Base-by-base conservation (phyloP, 2,797 vertebrate genomes). In the Columba guinea region DNA sequence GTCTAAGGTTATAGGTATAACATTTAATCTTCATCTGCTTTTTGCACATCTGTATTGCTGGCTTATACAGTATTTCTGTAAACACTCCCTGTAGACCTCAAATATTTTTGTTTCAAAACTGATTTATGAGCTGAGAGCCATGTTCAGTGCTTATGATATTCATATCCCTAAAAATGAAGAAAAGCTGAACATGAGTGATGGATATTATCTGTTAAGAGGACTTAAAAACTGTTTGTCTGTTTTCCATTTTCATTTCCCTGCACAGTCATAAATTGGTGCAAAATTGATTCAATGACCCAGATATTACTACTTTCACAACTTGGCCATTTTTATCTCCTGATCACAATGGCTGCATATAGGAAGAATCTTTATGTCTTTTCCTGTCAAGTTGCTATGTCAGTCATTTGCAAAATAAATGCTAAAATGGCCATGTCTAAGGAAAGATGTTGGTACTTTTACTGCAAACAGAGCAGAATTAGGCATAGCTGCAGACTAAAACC, bases 21-120 rank as follows among this genome's bases (percentile, higher is more conserved):
- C 13, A 48, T 84, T 91, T 82, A 65, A 92, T 92, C 74, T 93
- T 64, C 41, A 84, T 70, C 53, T 93, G 17, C 16, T 79, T 89
- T 80, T 62, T 81, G 70, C 34, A 91, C 62, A 71, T 78, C 51
- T 90, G 55, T 81, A 51, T 90, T 88, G 78, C 82, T 90, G 77
- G 52, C 74, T 87, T 71, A 85, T 67, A 79, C 10, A 94, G 49
- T 32, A 92, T 63, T 60, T 85, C 60, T 87, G 51, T 71, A 91
- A 96, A 80, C 48, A 87, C 80, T 93, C 91, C 87, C 77, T 44
- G 11, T 30, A 93, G 82, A 75, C 67, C 34, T 78, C 64, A 76
- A 76, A 68, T 30, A 46, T 73, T 77, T 92, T 97, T 96, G 82
- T 97, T 97, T 84, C 85, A 90, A 80, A 95, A 28, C 68, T 94